Evolutionary conservation across 1,140 invertebrate genomes (phyloP).

Genomic region (Heliconius nattereri): DNA sequence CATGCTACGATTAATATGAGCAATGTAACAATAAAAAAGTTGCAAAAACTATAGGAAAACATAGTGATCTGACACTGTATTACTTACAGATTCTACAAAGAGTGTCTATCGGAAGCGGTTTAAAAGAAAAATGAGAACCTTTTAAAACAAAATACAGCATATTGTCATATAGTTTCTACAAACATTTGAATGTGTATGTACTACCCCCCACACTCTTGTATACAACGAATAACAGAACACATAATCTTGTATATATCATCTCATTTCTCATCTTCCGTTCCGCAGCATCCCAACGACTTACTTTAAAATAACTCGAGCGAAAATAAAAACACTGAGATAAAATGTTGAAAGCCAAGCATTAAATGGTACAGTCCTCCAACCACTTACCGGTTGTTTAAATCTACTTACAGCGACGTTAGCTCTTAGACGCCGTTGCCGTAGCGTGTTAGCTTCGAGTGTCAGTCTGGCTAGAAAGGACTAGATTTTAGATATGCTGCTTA

Average conservation of each 20-base stretch:
- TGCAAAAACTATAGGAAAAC: no score
- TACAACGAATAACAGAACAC: not conserved
- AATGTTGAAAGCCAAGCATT: constrained; percentile 28
- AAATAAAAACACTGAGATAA: constrained; percentile 18
- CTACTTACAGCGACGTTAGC: constrained; percentile 35
- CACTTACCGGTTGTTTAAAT: constrained; percentile 35
- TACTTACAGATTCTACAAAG: no score
- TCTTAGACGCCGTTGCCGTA: constrained; percentile 11
- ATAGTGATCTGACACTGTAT: no score
- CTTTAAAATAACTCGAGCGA: constrained; percentile 9
- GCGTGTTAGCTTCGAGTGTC: constrained; percentile 11
- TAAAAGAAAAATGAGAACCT: no score
- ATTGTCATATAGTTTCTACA: no score
- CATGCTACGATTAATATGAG: no score
- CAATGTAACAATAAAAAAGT: no score
- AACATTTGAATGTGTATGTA: not conserved
- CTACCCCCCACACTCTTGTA: not conserved
- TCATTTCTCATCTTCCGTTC: not conserved
- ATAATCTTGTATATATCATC: not conserved
- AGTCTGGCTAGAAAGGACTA: not conserved
- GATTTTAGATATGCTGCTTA: not conserved
- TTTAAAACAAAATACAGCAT: no score
- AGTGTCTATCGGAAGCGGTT: no score
- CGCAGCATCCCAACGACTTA: constrained; percentile 1
- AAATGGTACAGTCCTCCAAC: constrained; percentile 21